Conservation (phyloP, 2,888 invertebrate genomes). For the Drosophila birchii region DNA sequence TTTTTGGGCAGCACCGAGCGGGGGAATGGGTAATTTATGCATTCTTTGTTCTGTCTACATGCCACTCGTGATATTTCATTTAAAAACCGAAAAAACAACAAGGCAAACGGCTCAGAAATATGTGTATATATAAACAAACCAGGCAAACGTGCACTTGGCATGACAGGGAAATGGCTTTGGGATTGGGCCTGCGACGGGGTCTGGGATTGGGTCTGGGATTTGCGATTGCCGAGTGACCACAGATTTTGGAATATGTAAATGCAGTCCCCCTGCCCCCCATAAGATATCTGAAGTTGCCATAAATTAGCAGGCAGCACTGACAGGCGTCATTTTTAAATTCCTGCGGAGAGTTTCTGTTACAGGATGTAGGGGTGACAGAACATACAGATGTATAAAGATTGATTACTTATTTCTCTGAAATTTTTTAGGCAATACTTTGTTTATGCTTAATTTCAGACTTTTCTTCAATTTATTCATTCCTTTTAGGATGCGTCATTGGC, state of each 20-base stretch:
- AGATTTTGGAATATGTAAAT: constrained; percentile 61
- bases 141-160: constrained; percentile 33
- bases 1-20: constrained; percentile 31
- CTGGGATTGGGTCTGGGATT: constrained; percentile 15
- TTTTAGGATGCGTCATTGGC: constrained; percentile 37
- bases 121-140: constrained; percentile 35
- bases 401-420: neutral
- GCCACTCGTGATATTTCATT: constrained; percentile 59
- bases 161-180: constrained; percentile 38
- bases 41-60: constrained; percentile 65
- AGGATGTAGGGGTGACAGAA: constrained; percentile 26
- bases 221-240: constrained; percentile 51
- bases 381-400: no score
- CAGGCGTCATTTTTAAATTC: constrained; percentile 71
- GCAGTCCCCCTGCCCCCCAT: constrained; percentile 47
- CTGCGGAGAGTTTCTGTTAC: constrained; percentile 39
- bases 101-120: constrained; percentile 36
- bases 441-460: neutral
- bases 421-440: neutral
- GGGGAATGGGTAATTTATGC: constrained; percentile 63
- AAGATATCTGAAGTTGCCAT: constrained; percentile 53
- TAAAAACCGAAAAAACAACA: constrained; percentile 41
- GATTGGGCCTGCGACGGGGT: constrained; percentile 20
- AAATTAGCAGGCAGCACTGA: constrained; percentile 66
- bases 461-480: neutral